Base-by-base conservation (phyloP, 2,797 vertebrate genomes). In the Emydoidea blandingii region DNA sequence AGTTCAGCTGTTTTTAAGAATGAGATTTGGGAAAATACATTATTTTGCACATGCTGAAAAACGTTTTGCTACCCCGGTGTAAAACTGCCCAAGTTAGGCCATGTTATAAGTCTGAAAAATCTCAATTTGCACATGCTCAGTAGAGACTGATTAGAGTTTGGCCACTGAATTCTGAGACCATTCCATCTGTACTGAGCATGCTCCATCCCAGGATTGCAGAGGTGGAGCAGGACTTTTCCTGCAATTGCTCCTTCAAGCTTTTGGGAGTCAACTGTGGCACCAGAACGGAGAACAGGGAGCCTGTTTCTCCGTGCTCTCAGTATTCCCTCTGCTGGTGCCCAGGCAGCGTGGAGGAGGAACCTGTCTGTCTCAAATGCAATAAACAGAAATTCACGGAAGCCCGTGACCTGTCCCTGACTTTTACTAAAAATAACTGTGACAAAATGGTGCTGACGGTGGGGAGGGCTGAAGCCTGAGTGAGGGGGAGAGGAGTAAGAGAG, bases 291-390 rank as follows among this genome's bases (percentile, higher is more conserved):
- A n/a, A 78, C 15, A 0, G 0, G 76, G 41, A 23, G 41, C 10
- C 1, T 72, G n/a, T 72, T 37, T 34, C 31, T 0, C 0, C n/a
- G 15, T 1, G 0, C 76, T 81, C 34, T 14, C 81, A 16, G 27
- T 12, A 79, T 49, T 81, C 72, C 34, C 84, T 62, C 53, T 72
- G 12, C 0, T 31, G n/a, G 41, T 0, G 0, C 41, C 62, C 25
- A 76, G 47, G 50, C 47, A 50, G 4, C 8, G 34, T 34, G 52
- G 49, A 79, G 79, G 47, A 88, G 57, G 5, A 62, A 23, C n/a
- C 68, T 12, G 5, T 41, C 37, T 72, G 19, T 37, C 19, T 37
- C 18, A 11, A 21, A 6, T 72, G 10, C 19, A 34, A 16, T 62
- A 62, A 57, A 57, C 56, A 12, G 27, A 59, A 62, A 31, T 62